Evolutionary conservation across 2,888 invertebrate genomes (phyloP), one percentile per base, ranked within the genome.

Genomic region (Lymantria monacha): DNA sequence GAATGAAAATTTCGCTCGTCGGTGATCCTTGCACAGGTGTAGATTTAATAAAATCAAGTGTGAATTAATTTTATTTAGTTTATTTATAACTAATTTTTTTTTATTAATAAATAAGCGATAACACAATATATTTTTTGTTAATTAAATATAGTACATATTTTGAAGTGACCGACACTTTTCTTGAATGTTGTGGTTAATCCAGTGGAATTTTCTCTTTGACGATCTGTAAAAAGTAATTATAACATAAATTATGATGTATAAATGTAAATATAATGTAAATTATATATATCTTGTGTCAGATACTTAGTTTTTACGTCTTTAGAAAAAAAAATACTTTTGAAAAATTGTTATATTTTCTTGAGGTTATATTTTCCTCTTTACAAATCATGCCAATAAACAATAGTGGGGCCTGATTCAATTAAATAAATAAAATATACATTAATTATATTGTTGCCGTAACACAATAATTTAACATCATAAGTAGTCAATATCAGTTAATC

Each of bases 1-100:
- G 96, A 95, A 97, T 68, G 93, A 94, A 55, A 95, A 97, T 84
- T 98, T 98, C 89, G 96, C 96, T 0, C 92, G 92, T 57, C 92
- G 95, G 41, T 55, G 48, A 46, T 45, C 12, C 42, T 42, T 42
- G 22, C 22, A 22, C 5, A 5, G 22, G 22, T 3, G 22, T 22
- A 22, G 22, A 5, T 22, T 22, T 47, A 48, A 51, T 61, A 55
- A 55, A 48, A 48, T 9, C 46, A 49, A 53, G 30, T 36, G 1
- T 38, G 3, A 8, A 46, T 42, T 30, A 53, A 33, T 56, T 30
- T 42, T 42, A 42, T 41, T 41, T 61, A 48, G 48, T 62, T 55
- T 52, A 55, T 56, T 55, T 51, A 55, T 40, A 49, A 46, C 46
- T 55, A 53, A 55, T 50, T 47, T 41, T 14, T 48, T 1, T 42